These are phyloP conservation scores for Sipha flava DNA, from an alignment of 1,140 invertebrate species.

Conservation along the genomic window DNA sequence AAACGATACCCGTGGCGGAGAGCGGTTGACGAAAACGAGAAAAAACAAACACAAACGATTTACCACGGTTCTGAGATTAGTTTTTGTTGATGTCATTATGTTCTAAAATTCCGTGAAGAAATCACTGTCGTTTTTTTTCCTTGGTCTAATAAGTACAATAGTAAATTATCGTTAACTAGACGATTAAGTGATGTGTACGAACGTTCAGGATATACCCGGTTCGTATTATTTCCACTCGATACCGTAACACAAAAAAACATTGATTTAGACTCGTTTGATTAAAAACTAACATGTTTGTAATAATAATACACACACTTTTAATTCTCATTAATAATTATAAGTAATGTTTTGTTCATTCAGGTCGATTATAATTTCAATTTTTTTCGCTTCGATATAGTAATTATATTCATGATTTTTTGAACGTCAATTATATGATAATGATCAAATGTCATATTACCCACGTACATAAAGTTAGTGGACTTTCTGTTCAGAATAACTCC, in stretches of 20 bases:
- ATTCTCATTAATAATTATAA: too few relatives aligned
- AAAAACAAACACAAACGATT: background rate
- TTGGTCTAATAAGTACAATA: background rate
- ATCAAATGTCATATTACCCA: background rate
- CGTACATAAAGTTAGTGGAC: background rate
- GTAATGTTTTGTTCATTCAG: too few relatives aligned
- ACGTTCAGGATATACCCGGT: too few relatives aligned
- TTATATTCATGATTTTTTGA: background rate
- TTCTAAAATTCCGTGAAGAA: background rate
- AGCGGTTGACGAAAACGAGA: background rate
- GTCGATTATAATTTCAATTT: background rate
- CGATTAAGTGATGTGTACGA: background rate
- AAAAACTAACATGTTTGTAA: too few relatives aligned
- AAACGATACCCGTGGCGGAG: background rate
- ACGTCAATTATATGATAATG: background rate
- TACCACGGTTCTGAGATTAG: background rate
- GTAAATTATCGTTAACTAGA: background rate
- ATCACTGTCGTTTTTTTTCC: background rate
- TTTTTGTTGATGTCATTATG: background rate
- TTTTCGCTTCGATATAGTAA: background rate
- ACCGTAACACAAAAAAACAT: too few relatives aligned
- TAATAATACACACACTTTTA: too few relatives aligned
- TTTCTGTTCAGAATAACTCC: background rate
- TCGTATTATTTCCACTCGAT: background rate
- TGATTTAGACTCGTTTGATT: too few relatives aligned